Evolutionary conservation across 2,888 invertebrate genomes (phyloP).

Genomic region (Napeogenes sylphis): DNA sequence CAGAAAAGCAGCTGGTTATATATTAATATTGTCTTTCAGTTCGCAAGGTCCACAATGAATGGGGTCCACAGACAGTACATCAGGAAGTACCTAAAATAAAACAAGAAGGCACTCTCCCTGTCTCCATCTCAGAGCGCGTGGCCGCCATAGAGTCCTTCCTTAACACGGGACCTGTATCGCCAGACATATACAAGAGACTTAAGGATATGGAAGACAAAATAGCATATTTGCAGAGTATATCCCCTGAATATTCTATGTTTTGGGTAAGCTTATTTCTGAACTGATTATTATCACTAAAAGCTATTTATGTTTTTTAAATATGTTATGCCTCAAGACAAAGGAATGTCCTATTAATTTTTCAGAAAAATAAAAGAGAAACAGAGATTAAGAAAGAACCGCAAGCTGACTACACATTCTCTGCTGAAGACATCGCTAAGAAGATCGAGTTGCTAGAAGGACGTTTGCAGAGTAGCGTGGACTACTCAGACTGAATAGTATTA

Average conservation of each 20-base stretch:
- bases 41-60: conserved; percentile 82
- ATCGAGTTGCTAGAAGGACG: conserved; percentile 57
- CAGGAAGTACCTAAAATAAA: conserved; percentile 28
- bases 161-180: conserved; percentile 75
- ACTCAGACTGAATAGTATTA: conserved; percentile 10
- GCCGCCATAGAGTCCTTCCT: conserved; percentile 80
- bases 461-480: conserved; percentile 23
- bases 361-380: conserved; percentile 41
- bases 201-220: conserved; percentile 86
- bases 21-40: conserved; percentile 64
- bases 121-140: conserved; percentile 83
- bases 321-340: too few species aligned
- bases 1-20: neutral
- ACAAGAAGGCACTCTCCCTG: conserved; percentile 51
- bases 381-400: conserved; percentile 42
- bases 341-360: conserved; percentile 14
- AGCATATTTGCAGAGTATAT: conserved; percentile 83
- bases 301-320: neutral
- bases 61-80: conserved; percentile 80
- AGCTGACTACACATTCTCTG: conserved; percentile 56
- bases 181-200: conserved; percentile 82
- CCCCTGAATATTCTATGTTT: conserved; percentile 88
- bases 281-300: neutral
- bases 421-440: conserved; percentile 62
- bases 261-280: conserved; percentile 45